Evolutionary conservation across 2,888 invertebrate species (phyloP).

Genomic region (Operophtera brumata): DNA sequence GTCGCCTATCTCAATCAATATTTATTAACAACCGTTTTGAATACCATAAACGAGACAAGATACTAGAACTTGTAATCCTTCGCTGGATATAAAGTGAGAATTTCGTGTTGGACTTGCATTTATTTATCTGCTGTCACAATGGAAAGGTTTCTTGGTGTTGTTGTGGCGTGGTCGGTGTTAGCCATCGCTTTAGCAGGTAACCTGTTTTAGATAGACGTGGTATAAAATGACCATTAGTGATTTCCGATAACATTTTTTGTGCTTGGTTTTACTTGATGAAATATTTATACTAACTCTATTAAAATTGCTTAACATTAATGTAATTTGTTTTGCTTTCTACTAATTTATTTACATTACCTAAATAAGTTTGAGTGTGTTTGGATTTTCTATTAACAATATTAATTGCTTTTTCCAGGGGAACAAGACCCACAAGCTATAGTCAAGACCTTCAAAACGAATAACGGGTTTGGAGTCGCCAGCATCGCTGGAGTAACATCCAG

Average conservation of each 20-base stretch:
- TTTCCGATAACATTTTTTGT: slow-evolving; percentile 3
- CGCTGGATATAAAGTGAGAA: slow-evolving; percentile 59
- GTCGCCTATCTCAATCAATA: slow-evolving; percentile 48
- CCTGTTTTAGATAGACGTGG: slow-evolving; percentile 16
- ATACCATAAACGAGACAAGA: slow-evolving; percentile 42
- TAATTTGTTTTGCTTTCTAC: neutral
- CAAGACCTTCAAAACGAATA: slow-evolving; percentile 30
- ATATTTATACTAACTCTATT: neutral
- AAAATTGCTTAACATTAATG: neutral
- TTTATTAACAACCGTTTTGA: slow-evolving; percentile 62
- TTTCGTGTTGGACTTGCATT: slow-evolving; percentile 53
- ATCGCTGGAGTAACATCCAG: slow-evolving; percentile 53
- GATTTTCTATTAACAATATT: neutral
- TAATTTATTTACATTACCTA: too few relatives aligned
- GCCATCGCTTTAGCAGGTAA: slow-evolving; percentile 43
- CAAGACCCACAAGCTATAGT: slow-evolving; percentile 16
- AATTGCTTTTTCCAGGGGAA: slow-evolving; percentile 17
- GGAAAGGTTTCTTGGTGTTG: slow-evolving; percentile 41
- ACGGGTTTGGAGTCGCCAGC: slow-evolving; percentile 52
- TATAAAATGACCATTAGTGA: slow-evolving; percentile 1
- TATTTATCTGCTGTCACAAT: slow-evolving; percentile 49
- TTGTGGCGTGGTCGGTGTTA: slow-evolving; percentile 36
- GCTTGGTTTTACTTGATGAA: neutral
- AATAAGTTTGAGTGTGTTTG: neutral
- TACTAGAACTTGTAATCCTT: slow-evolving; percentile 51